phyloP scores from a whole-genome alignment of 2,888 invertebrate genomes.

The Xylophagus ater region DNA sequence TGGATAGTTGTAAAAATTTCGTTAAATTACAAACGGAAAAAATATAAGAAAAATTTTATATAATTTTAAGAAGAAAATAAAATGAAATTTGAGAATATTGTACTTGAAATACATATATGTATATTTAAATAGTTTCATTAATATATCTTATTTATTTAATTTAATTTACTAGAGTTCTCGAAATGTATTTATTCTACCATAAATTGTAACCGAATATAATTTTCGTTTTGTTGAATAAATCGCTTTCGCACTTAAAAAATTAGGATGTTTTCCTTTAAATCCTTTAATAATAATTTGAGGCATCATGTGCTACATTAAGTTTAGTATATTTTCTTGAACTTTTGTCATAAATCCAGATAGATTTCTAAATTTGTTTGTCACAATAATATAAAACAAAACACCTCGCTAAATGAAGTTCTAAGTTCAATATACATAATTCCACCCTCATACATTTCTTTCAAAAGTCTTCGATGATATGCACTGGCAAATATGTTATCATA shows the following conservation, averaged over 20 bases:
- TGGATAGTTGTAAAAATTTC: constrained; percentile 24
- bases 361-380: background rate
- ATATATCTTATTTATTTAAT: background rate
- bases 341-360: constrained; percentile 42
- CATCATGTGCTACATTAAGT: constrained; percentile 34
- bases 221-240: constrained; percentile 39
- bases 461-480: constrained; percentile 43
- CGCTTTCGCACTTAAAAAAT: constrained; percentile 49
- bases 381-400: background rate
- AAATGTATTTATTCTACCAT: constrained; percentile 1
- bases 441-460: constrained; percentile 48
- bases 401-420: constrained; percentile 30
- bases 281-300: constrained; percentile 36
- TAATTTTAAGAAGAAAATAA: too few species aligned
- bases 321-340: constrained; percentile 42
- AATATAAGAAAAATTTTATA: too few species aligned
- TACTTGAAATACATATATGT: constrained; percentile 19
- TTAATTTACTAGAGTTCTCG: background rate
- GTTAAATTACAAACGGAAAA: too few species aligned
- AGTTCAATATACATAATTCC: constrained; percentile 53
- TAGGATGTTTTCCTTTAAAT: constrained; percentile 43
- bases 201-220: too few species aligned
- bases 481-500: constrained; percentile 43
- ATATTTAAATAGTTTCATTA: background rate
- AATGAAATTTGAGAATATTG: constrained; percentile 42